Conservation (phyloP, 1,140 invertebrate genomes). For the Macrobrachium nipponense region DNA sequence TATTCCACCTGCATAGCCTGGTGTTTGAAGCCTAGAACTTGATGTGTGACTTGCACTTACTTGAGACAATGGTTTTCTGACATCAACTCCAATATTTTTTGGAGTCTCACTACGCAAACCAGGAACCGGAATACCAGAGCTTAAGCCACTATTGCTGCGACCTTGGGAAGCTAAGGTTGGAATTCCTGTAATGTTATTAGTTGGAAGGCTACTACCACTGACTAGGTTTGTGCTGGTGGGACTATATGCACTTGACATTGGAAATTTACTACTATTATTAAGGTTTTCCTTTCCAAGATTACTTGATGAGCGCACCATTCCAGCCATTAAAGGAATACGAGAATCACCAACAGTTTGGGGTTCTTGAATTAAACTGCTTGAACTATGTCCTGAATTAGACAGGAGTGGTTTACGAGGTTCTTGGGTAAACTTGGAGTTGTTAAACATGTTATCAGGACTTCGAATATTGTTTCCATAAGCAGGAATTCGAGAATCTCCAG, state of each 20-base stretch:
- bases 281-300: too few species aligned
- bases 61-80: neutral
- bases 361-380: conserved; percentile 6
- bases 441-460: neutral
- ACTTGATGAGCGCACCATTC: conserved; percentile 9
- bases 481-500: conserved; percentile 22
- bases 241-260: too few species aligned
- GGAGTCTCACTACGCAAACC: conserved; percentile 4
- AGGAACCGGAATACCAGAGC: conserved; percentile 6
- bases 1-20: too few species aligned
- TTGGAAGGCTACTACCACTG: too few species aligned
- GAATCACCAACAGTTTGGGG: conserved; percentile 3
- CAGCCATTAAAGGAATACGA: conserved; percentile 24
- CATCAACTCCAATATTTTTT: neutral
- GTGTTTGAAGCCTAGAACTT: too few species aligned
- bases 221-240: too few species aligned
- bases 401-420: conserved; percentile 5
- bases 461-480: neutral
- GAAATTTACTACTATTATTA: too few species aligned
- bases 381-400: neutral
- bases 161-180: conserved; percentile 24
- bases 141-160: conserved; percentile 33
- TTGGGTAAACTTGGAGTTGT: neutral
- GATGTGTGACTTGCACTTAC: too few species aligned
- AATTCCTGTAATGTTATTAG: conserved; percentile 10